phyloP scores from a whole-genome alignment of 1,140 invertebrate species.

The Danaus plexippus region DNA sequence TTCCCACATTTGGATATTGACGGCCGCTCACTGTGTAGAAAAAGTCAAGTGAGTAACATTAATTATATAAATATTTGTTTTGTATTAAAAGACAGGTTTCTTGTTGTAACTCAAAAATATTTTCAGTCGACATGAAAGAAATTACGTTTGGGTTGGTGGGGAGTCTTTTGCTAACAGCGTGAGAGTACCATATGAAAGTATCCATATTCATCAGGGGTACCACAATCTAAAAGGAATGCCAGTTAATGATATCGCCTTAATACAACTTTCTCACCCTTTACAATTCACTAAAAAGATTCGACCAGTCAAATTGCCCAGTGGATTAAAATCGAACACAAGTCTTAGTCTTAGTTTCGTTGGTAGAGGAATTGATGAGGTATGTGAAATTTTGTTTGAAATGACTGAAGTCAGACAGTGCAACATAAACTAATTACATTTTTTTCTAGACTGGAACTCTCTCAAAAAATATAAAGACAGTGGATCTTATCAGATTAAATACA shows the following conservation, averaged over 20 bases:
- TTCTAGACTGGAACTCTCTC: slow-evolving; percentile 17
- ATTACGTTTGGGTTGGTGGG: slow-evolving; percentile 20
- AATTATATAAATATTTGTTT: no score
- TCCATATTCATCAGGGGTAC: slow-evolving; percentile 12
- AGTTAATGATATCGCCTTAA: slow-evolving; percentile 26
- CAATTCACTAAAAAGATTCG: slow-evolving; percentile 19
- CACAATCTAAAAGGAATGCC: slow-evolving; percentile 1
- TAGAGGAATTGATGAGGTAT: slow-evolving; percentile 26
- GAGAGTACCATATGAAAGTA: slow-evolving; percentile 9
- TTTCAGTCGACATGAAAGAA: background rate
- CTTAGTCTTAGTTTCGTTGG: slow-evolving; percentile 14
- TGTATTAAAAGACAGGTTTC: no score
- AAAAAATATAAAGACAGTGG: slow-evolving; percentile 19
- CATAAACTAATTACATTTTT: background rate
- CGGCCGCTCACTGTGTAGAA: slow-evolving; percentile 29
- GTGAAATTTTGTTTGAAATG: background rate
- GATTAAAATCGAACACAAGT: background rate
- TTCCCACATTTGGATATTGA: slow-evolving; percentile 25
- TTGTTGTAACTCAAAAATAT: background rate
- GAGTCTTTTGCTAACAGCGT: slow-evolving; percentile 13
- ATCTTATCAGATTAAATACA: slow-evolving; percentile 14
- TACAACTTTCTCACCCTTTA: slow-evolving; percentile 21
- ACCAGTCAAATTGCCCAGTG: slow-evolving; percentile 15
- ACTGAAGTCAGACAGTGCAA: no score
- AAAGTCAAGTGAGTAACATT: background rate